Base-by-base conservation (phyloP, 2,113 vertebrate genomes). In the Ellobius talpinus region DNA sequence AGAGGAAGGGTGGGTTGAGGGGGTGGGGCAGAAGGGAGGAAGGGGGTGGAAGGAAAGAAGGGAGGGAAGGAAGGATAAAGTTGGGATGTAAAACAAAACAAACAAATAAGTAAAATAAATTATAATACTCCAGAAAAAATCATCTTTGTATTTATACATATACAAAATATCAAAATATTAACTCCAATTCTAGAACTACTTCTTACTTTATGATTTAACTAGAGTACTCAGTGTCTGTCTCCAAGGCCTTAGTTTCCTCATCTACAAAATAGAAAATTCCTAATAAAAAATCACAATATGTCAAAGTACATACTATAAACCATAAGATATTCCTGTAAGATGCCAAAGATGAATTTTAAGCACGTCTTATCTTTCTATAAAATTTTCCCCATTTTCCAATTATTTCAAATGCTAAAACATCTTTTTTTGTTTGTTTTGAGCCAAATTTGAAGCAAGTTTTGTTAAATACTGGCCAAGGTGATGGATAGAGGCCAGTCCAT, bases 241-340 rank as follows among this genome's bases (percentile, higher is more conserved):
- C 61, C 91, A 89, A 77, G 45, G 39, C 36, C 78, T 95, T 42
- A 52, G 47, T 90, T 96, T 95, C 39, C 39, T 96, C 92, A 93
- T 90, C 79, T 85, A 31, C 76, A 76, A 95, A 96, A 90, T 61
- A 52, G 31, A 4, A 86, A 77, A 95, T 21, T 84, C 33, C 92
- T 72, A 65, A 26, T 66, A 73, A 79, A 93, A 93, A 95, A 36
- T 14, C 39, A 92, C n/a, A 96, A 90, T 79, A 91, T 14, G 8
- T 70, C 61, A 91, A 94, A 87, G 19, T 19, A 86, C 66, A 73
- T 72, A 55, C 63, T 74, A 74, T 84, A 85, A 65, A 92, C 58
- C 78, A 63, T 10, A 93, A 77, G 21, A 36, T 73, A 61, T 85
- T 79, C 74, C 39, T 55, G 73, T 13, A 91, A 94, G 29, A 50